Evolutionary conservation across 1,140 invertebrate species (phyloP).

Genomic region (Drosophila sechellia): DNA sequence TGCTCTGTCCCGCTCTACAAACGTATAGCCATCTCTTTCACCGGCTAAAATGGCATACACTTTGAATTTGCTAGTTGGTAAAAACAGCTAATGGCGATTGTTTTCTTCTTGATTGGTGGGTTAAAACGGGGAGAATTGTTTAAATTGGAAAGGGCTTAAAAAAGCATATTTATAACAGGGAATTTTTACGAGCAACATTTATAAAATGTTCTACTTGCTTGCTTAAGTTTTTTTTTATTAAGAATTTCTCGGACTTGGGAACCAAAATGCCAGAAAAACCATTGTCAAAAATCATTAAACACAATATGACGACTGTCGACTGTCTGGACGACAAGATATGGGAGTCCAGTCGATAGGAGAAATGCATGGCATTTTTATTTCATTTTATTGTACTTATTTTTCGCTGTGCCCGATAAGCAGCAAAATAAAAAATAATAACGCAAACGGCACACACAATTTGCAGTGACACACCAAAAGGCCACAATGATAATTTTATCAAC

Average conservation of each 20-base stretch:
- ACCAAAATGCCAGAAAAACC: background rate
- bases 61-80: conserved; percentile 32
- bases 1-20: conserved; percentile 6
- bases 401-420: conserved; percentile 62
- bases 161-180: background rate
- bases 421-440: conserved; percentile 43
- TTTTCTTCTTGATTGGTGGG: conserved; percentile 31
- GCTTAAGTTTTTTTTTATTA: background rate
- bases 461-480: conserved; percentile 41
- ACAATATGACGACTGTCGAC: background rate
- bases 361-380: conserved; percentile 69
- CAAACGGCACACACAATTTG: conserved; percentile 4
- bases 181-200: background rate
- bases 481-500: conserved; percentile 70
- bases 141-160: conserved; percentile 16
- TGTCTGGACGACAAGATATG: conserved; percentile 14
- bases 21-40: background rate
- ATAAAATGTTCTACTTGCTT: background rate
- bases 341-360: conserved; percentile 37
- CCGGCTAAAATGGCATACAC: conserved; percentile 32
- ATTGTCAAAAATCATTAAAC: conserved; percentile 7
- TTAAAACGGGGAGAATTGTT: conserved; percentile 23
- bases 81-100: conserved; percentile 31
- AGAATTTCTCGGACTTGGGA: background rate
- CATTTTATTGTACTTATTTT: conserved; percentile 14